Base-by-base conservation (phyloP, 1,140 invertebrate species). In the Drosophila nikananu region DNA sequence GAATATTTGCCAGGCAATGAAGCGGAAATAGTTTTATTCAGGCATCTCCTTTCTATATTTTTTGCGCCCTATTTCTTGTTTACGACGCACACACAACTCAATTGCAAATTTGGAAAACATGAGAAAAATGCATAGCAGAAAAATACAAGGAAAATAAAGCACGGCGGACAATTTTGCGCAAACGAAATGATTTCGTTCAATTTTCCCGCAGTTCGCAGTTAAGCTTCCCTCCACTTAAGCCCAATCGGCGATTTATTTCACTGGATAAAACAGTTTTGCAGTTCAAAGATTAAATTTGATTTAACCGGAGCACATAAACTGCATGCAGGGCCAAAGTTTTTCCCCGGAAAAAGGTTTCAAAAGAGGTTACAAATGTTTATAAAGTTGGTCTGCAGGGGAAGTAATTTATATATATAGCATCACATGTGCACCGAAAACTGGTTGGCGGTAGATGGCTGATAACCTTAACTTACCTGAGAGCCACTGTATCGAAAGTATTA, bases 1-100 rank as follows among this genome's bases (percentile, higher is more conserved):
- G 59, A 78, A 71, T 64, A 79, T 79, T 72, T 79, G 46, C 46
- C 54, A 49, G 59, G 35, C 76, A 79, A 79, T 79, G 75, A 21
- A 72, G 52, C 60, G 76, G 66, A 79, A 79, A 72, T 79, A 79
- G 75, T 78, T 78, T 68, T 30, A 42, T 58, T 64, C 52, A 39
- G 17, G n/a, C 52, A 55, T 23, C 23, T 17, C 52, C 3, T 44
- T 42, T 71, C 35, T 41, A 13, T 42, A 57, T 59, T 49, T 39
- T 57, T 23, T 49, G 15, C n/a, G 25, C n/a, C 37, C 23, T 58
- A 37, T 49, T 58, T 70, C 51, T n/a, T 73, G 70, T 72, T 71
- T 71, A 71, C 70, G 17, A 12, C 32, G 32, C 32, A 35, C 32
- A 35, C 35, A 37, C 35, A 37, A 52, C 10, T 73, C 37, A 51